Percentiles rank a stretch among this genome's conserved stretches.
Evolutionary conservation across 1,140 invertebrate species (phyloP).

Genomic region (Conus betulinus): DNA sequence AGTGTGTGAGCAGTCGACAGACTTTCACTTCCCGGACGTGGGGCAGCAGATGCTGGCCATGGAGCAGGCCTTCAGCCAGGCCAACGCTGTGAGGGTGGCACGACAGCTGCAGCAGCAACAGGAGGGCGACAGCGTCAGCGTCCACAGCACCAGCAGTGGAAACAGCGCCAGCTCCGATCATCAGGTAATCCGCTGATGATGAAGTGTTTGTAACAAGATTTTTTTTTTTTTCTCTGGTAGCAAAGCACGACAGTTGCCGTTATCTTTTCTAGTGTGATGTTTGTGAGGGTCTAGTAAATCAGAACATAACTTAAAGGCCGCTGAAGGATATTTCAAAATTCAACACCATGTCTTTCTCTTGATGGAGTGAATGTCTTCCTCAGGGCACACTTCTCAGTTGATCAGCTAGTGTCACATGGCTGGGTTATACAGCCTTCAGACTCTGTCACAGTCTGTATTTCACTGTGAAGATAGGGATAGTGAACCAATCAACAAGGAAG

Average conservation of each 20-base stretch:
- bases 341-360: no score
- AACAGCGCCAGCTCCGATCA: slow-evolving; percentile 54
- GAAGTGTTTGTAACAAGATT: background rate
- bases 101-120: slow-evolving; percentile 48
- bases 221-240: background rate
- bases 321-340: no score
- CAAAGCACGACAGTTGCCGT: background rate
- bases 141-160: slow-evolving; percentile 66
- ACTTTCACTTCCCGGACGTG: slow-evolving; percentile 92
- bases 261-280: no score
- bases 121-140: slow-evolving; percentile 67
- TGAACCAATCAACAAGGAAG: no score
- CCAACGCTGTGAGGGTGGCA: slow-evolving; percentile 54
- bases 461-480: no score
- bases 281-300: no score
- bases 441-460: no score
- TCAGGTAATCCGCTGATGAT: slow-evolving; percentile 40
- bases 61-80: slow-evolving; percentile 61
- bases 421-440: no score
- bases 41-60: slow-evolving; percentile 89
- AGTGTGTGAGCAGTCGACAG: slow-evolving; percentile 80
- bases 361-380: no score
- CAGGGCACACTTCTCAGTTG: no score
- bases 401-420: no score
- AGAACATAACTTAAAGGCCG: no score